phyloP scores from a whole-genome alignment of 2,113 vertebrate genomes.

The Prunella himalayana region DNA sequence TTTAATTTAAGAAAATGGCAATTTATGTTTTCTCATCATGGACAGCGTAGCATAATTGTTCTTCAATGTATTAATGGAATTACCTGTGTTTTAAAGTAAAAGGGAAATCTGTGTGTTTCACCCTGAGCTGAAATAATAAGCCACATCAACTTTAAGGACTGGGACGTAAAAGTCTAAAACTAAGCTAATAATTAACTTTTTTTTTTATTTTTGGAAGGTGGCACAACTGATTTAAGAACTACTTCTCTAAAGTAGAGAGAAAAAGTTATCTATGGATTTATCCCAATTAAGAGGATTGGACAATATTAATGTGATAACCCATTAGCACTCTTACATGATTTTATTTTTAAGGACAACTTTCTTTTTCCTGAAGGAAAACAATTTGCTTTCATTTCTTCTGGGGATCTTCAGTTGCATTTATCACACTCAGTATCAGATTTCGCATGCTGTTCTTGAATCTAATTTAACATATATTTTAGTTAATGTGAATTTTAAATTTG shows the following conservation, averaged over 20 bases:
- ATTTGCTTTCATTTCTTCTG: neutral
- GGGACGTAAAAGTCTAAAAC: neutral
- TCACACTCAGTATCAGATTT: neutral
- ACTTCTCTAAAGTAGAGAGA: neutral
- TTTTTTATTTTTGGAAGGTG: neutral
- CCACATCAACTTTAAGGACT: neutral
- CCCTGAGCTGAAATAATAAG: neutral
- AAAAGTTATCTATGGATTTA: neutral
- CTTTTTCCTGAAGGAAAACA: neutral
- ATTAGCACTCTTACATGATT: neutral
- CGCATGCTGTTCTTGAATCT: neutral
- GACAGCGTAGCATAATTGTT: neutral
- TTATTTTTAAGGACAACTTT: neutral
- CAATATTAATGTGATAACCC: neutral
- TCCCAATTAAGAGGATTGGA: neutral
- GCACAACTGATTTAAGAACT: neutral
- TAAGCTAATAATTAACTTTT: neutral
- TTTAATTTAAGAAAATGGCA: neutral
- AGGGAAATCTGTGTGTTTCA: neutral
- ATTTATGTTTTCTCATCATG: neutral
- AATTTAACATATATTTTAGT: neutral
- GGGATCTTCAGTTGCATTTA: neutral
- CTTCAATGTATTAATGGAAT: neutral
- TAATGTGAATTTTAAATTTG: neutral
- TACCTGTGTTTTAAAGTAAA: neutral